Base-by-base conservation (phyloP, 2,888 invertebrate genomes). In the Hypena proboscidalis region DNA sequence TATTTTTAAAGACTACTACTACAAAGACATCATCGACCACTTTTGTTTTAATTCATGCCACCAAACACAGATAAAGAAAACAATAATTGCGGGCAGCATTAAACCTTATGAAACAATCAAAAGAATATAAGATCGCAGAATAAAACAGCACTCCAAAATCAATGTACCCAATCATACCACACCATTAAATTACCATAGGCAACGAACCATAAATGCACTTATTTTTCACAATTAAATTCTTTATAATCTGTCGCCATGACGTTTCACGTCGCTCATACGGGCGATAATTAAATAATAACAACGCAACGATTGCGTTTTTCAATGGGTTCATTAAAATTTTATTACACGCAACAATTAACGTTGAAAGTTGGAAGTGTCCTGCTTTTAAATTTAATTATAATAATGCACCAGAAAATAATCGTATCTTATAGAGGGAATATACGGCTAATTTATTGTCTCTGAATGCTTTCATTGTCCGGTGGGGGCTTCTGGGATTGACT, bases 201-300 rank as follows among this genome's bases (percentile, higher is more conserved):
- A 33, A 22, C 15, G 3, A 11, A 46, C 9, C 11, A 26, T 31
- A 29, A 31, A 53, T 2, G 5, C n/a, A 14, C 29, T 15, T 29
- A 29, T 29, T 35, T 35, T 33, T 29, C 9, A 14, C 26, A 22
- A 44, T 44, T 38, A 36, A 49, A 42, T 26, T 25, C 19, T 23
- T 14, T 25, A 26, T 47, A 25, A 13, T 26, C 20, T 30, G 31
- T 22, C 10, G 31, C 31, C 44, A 51, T 36, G 33, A 21, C n/a
- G 20, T 35, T 36, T 33, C 26, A 27, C 30, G 29, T 26, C 40
- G 25, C 55, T 50, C 58, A 77, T 77, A 70, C 71, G 77, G 71
- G 74, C 64, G 60, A 67, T 77, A 77, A 80, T 80, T 74, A 70
- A 79, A 79, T 76, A 80, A 77, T 73, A 73, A 67, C 71, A 63